These are phyloP conservation scores for Hemithea aestivaria DNA, from an alignment of 2,888 invertebrate genomes.

Conservation along the genomic window DNA sequence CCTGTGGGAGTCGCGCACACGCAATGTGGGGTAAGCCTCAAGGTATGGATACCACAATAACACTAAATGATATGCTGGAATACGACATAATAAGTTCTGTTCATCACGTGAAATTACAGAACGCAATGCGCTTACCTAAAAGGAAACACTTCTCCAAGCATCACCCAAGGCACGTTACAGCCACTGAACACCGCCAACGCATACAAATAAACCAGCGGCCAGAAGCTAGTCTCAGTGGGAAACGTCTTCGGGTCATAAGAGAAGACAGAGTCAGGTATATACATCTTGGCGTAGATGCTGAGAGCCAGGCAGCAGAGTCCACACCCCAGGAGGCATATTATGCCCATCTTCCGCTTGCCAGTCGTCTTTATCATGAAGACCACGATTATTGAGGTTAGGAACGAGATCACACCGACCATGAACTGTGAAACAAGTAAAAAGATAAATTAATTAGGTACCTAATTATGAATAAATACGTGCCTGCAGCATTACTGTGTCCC, in stretches of 20 bases:
- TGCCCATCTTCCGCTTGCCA: conserved; percentile 65
- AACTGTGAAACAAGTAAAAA: no score
- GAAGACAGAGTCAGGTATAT: conserved; percentile 49
- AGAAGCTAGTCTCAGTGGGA: conserved; percentile 47
- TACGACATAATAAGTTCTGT: no score
- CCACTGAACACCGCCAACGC: conserved; percentile 52
- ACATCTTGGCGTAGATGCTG: conserved; percentile 56
- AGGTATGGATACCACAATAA: no score
- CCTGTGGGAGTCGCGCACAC: no score
- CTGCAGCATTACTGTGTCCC: no score
- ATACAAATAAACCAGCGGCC: conserved; percentile 56
- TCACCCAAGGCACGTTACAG: conserved; percentile 72
- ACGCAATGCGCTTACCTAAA: conserved; percentile 61
- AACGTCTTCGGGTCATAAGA: conserved; percentile 58
- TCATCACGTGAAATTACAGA: no score
- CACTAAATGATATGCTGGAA: no score
- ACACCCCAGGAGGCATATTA: conserved; percentile 55
- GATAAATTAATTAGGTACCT: no score
- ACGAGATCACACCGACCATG: conserved; percentile 34
- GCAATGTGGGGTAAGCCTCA: no score
- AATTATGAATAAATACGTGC: no score
- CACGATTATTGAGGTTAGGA: conserved; percentile 53
- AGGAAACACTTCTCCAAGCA: conserved; percentile 78
- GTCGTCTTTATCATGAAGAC: conserved; percentile 55
- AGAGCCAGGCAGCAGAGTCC: conserved; percentile 53